phyloP scores from a whole-genome alignment of 1,140 invertebrate species.

The Charaxes varanes region DNA sequence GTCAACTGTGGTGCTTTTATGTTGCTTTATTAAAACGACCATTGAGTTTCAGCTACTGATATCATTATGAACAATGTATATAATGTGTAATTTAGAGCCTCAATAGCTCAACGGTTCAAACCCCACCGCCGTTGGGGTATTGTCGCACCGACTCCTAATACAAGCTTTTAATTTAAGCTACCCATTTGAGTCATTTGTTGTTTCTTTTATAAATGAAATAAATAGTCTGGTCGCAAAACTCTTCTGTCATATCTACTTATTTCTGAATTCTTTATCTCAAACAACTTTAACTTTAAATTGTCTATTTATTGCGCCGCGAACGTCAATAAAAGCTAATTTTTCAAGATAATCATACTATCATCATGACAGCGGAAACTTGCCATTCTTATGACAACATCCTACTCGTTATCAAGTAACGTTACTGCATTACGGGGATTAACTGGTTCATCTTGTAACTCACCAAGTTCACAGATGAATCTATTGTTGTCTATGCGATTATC shows the following conservation, averaged over 20 bases:
- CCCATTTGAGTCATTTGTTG: neutral
- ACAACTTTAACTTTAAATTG: neutral
- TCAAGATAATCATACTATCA: neutral
- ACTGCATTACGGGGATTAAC: neutral
- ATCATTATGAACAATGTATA: neutral
- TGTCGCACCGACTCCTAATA: too few species aligned
- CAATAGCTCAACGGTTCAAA: too few species aligned
- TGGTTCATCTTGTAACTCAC: too few species aligned
- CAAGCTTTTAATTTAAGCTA: too few species aligned
- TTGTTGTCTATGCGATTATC: too few species aligned
- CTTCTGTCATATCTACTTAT: neutral
- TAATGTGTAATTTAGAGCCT: too few species aligned
- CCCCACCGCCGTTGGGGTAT: too few species aligned
- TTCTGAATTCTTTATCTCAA: slow-evolving; percentile 1
- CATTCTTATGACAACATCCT: neutral
- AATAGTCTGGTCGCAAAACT: neutral
- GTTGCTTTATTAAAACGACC: neutral
- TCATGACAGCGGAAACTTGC: neutral
- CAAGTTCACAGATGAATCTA: too few species aligned
- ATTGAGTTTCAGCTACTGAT: neutral
- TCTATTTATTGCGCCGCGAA: neutral
- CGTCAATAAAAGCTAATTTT: neutral
- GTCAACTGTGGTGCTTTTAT: too few species aligned
- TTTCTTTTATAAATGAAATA: slow-evolving; percentile 2
- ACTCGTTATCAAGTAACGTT: neutral